Base-by-base conservation (phyloP, 2,888 invertebrate species). In the Cheilosia grossa region DNA sequence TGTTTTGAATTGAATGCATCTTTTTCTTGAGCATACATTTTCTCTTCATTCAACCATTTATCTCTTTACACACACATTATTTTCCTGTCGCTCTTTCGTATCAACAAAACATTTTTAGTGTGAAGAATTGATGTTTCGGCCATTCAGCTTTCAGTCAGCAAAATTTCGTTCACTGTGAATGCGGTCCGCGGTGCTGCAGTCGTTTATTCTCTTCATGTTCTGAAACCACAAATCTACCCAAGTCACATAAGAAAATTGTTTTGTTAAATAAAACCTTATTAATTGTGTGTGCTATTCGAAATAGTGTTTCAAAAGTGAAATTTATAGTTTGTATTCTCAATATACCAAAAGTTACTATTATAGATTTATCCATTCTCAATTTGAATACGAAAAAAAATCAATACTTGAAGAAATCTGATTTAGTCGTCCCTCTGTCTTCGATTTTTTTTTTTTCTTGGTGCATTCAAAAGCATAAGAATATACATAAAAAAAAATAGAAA, bases 91-190 rank as follows among this genome's bases (percentile, higher is more conserved):
- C n/a, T 27, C 49, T 64, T 58, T 33, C 27, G n/a, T 15, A 74
- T 67, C 79, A 74, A 79, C 83, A 79, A 79, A 83, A 79, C 79
- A 75, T 74, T 51, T 47, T 82, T 70, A 54, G 21, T 74, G 37
- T 53, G 69, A 64, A 30, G 30, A 30, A 30, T 30, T 9, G 30
- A 30, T 66, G 79, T 61, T 74, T 79, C 83, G 83, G 54, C 79
- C 74, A 80, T 83, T 83, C 83, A 83, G 83, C 79, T 83, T 83
- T 83, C 83, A 83, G 83, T 83, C 83, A 83, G 83, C 83, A 80
- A 74, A 74, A 70, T 70, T 74, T 80, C 79, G 66, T 83, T 75
- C 83, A 74, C 74, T 59, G 79, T 59, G 74, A 70, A 79, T 79
- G 79, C 79, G 79, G 79, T 74, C 66, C 69, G 70, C 66, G 74